Conservation (phyloP, 2,888 invertebrate species). For the Nasonovia ribisnigri region DNA sequence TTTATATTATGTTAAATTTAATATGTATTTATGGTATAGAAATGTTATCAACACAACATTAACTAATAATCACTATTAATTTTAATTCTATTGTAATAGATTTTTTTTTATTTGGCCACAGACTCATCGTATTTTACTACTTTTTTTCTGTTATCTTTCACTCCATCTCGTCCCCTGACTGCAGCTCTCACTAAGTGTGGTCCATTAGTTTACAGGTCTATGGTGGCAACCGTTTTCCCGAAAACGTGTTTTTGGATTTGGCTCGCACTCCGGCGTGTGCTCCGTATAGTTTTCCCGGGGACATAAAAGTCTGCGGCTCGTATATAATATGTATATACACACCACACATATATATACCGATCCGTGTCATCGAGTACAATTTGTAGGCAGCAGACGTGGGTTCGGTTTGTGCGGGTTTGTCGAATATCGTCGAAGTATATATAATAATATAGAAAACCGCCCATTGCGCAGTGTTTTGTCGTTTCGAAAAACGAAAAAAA, state of each 20-base stretch:
- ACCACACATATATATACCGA: neutral
- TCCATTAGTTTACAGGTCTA: neutral
- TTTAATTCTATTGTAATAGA: neutral
- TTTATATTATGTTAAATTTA: too few relatives aligned
- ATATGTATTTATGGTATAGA: too few relatives aligned
- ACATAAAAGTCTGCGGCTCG: neutral
- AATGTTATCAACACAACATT: too few relatives aligned
- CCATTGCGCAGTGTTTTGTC: neutral
- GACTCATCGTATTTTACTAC: neutral
- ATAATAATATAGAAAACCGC: conserved; percentile 10
- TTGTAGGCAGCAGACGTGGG: neutral
- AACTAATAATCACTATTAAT: neutral
- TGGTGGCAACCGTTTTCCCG: neutral
- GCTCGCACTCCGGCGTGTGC: neutral
- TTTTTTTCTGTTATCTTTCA: neutral
- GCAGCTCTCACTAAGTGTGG: neutral
- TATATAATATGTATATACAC: neutral
- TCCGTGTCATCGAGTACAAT: neutral
- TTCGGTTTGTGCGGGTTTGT: neutral
- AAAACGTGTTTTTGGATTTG: neutral
- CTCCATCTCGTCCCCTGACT: neutral
- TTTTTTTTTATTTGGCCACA: neutral
- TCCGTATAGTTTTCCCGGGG: neutral
- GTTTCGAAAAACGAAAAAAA: neutral
- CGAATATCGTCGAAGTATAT: neutral